These are phyloP conservation scores for Tetranychus truncatus DNA, from an alignment of 2,888 invertebrate species.

Conservation along the genomic window DNA sequence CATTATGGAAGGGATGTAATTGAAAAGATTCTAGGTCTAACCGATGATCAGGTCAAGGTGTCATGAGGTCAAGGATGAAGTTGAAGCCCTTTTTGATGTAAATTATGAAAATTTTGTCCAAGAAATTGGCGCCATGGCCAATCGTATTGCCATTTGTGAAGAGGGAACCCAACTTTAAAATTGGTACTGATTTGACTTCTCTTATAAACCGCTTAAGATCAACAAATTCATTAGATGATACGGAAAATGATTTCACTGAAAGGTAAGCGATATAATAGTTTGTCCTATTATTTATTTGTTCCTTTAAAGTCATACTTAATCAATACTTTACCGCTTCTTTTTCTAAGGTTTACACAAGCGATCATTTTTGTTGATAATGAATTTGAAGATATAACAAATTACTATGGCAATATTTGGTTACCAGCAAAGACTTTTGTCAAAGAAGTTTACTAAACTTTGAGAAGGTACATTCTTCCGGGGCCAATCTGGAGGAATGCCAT, in stretches of 20 bases:
- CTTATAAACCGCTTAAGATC: slow-evolving; percentile 53
- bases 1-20: slow-evolving; percentile 70
- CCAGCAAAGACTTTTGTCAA: slow-evolving; percentile 60
- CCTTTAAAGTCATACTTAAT: not conserved
- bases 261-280: not conserved
- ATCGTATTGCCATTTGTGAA: slow-evolving; percentile 39
- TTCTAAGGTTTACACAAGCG: slow-evolving; percentile 52
- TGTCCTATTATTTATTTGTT: not conserved
- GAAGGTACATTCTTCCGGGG: slow-evolving; percentile 52
- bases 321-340: not conserved
- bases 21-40: slow-evolving; percentile 37
- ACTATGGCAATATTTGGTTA: slow-evolving; percentile 53
- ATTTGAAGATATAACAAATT: slow-evolving; percentile 48
- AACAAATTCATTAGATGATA: slow-evolving; percentile 44
- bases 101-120: slow-evolving; percentile 71
- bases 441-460: slow-evolving; percentile 45
- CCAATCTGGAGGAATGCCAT: slow-evolving; percentile 46
- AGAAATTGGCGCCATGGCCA: slow-evolving; percentile 91
- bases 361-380: slow-evolving; percentile 57
- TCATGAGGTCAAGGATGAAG: slow-evolving; percentile 44
- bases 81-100: slow-evolving; percentile 34
- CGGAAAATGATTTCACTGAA: slow-evolving; percentile 28
- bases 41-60: no score
- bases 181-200: slow-evolving; percentile 54
- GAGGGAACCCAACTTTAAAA: slow-evolving; percentile 42